phyloP scores from a whole-genome alignment of 2,797 vertebrate species.

The Brotogeris chrysoptera region DNA sequence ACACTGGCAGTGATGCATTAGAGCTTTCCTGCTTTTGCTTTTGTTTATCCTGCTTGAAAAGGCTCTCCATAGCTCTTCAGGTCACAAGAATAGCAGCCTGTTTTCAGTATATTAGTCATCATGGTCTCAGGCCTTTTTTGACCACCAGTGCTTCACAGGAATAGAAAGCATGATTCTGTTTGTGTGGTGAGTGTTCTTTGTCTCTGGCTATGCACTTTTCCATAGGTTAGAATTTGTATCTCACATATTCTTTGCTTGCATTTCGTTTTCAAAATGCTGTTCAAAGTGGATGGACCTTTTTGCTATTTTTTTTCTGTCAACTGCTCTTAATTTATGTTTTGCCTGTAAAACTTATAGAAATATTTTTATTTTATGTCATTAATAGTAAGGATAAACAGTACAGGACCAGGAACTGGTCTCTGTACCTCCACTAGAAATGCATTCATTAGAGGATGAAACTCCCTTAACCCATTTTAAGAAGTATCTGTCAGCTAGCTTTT shows the following conservation, averaged over 20 bases:
- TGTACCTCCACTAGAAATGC: background rate
- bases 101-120: slow-evolving; percentile 40
- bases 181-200: background rate
- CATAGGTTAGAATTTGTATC: background rate
- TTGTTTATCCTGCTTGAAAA: slow-evolving; percentile 50
- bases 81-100: slow-evolving; percentile 58
- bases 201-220: background rate
- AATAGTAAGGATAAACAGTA: background rate
- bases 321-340: background rate
- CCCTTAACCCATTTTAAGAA: background rate
- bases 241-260: background rate
- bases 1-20: background rate
- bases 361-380: background rate
- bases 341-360: background rate
- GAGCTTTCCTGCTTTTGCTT: slow-evolving; percentile 9
- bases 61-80: slow-evolving; percentile 57
- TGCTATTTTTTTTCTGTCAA: background rate
- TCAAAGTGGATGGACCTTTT: background rate
- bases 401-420: background rate
- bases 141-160: slow-evolving; percentile 23
- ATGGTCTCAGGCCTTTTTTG: slow-evolving; percentile 15
- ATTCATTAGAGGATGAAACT: background rate
- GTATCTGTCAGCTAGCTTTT: background rate
- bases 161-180: slow-evolving; percentile 28
- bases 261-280: background rate